Evolutionary conservation across 1,140 invertebrate species (phyloP).

Genomic region (Hesperophylax magnus): DNA sequence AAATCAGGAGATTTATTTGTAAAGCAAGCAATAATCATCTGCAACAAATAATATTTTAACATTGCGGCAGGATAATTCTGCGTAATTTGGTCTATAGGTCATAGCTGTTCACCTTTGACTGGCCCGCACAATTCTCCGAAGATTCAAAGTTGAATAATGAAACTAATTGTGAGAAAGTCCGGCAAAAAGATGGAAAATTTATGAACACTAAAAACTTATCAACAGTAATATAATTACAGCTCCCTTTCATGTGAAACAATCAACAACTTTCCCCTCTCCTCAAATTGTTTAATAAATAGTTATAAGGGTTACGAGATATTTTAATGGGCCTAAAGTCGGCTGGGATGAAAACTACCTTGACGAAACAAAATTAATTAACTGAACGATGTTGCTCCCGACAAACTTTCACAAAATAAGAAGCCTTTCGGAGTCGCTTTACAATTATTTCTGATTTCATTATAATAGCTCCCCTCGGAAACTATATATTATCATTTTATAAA

Average conservation of each 20-base stretch:
- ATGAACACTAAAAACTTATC: not conserved
- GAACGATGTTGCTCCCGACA: not conserved
- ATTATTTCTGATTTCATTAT: constrained; percentile 6
- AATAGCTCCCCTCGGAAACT: not conserved
- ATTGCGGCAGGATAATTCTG: too few species aligned
- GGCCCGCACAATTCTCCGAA: too few species aligned
- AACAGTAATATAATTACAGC: constrained; percentile 14
- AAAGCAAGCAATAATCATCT: too few species aligned
- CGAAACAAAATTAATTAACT: constrained; percentile 39
- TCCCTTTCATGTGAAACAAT: constrained; percentile 8
- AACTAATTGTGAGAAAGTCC: too few species aligned
- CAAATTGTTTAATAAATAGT: constrained; percentile 33
- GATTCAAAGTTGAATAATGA: too few species aligned
- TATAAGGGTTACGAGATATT: constrained; percentile 17
- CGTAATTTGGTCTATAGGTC: too few species aligned
- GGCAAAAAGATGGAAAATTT: not conserved
- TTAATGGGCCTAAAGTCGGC: constrained; percentile 4
- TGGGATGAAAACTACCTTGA: constrained; percentile 21
- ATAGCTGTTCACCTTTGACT: too few species aligned
- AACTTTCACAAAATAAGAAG: constrained; percentile 28
- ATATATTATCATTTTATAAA: too few species aligned
- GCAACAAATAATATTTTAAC: too few species aligned
- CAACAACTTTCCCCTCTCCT: constrained; percentile 8
- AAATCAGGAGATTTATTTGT: too few species aligned
- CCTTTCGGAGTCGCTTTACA: constrained; percentile 1